Evolutionary conservation across 2,888 invertebrate species (phyloP).

Genomic region (Formica aserva): DNA sequence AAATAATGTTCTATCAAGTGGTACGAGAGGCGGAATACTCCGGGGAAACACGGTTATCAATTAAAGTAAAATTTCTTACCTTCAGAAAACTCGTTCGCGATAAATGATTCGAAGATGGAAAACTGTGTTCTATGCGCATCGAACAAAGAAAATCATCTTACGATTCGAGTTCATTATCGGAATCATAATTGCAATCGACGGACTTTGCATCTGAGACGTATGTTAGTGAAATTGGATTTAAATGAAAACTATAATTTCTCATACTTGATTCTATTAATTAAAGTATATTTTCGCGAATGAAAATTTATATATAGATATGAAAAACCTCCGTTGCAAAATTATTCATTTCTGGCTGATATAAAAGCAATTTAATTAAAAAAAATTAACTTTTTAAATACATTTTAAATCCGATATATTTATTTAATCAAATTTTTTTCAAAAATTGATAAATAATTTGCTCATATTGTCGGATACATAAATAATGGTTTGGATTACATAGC

Average conservation of each 20-base stretch:
- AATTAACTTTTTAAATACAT: neutral
- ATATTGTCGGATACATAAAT: neutral
- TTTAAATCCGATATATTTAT: slow-evolving; percentile 1
- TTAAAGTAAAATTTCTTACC: slow-evolving; percentile 43
- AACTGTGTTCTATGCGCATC: slow-evolving; percentile 14
- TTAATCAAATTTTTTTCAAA: neutral
- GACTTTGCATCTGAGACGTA: neutral
- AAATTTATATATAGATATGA: neutral
- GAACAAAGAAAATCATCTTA: slow-evolving; percentile 29
- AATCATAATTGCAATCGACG: slow-evolving; percentile 28
- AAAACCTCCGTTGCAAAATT: neutral
- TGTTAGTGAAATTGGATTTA: neutral
- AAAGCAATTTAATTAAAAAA: neutral
- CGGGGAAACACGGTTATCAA: slow-evolving; percentile 31
- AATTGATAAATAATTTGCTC: neutral
- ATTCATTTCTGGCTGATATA: neutral
- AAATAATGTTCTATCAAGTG: slow-evolving; percentile 32
- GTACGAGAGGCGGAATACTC: slow-evolving; percentile 10
- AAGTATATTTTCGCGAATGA: neutral
- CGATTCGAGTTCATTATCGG: slow-evolving; percentile 6
- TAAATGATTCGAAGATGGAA: slow-evolving; percentile 26
- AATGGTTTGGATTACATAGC: neutral
- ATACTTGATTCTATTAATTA: slow-evolving; percentile 14
- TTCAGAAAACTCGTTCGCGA: slow-evolving; percentile 11
- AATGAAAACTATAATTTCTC: neutral